Base-by-base conservation (phyloP, 2,888 invertebrate species). In the Cheilosia soror region DNA sequence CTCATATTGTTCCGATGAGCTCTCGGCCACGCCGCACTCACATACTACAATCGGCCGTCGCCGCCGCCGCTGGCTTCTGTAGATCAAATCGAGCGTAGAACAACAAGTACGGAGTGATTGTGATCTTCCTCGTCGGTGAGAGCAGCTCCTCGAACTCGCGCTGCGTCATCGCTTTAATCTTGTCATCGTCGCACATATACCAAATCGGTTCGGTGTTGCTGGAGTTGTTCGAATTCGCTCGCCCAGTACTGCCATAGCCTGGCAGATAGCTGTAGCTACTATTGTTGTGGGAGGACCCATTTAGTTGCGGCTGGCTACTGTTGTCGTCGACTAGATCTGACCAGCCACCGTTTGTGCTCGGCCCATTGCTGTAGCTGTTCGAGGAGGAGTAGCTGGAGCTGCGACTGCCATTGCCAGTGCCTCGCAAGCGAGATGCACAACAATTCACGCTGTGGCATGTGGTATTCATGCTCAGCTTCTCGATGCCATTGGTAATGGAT, bases 151-250 rank as follows among this genome's bases (percentile, higher is more conserved):
- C 95, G 88, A 97, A 95, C 90, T 97, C 97, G 44, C 95, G 94
- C 89, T 95, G 94, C 37, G 96, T 95, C 90, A 97, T 95, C 7
- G 96, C 95, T 88, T 95, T 95, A 69, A 97, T 96, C 82, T 96
- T 95, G 87, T 97, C 97, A 90, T 97, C 97, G 91, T 97, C 97
- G 90, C 97, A 97, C 90, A 97, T 97, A 58, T 97, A 94, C 97
- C 97, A 97, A 87, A 94, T 93, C 15, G 92, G 91, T 66, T 92
- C 92, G 31, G 87, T 88, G 55, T 51, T 84, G 31, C 62, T 76
- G 37, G 69, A 71, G 86, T 25, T 88, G 86, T 4, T 85, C 33
- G 76, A 88, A 87, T 66, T 85, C n/a, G 85, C 76, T 1, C 90
- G 90, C 0, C 90, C 90, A 5, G 91, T 90, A 68, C 91, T 91